phyloP scores from a whole-genome alignment of 2,888 invertebrate genomes.

The Amorpha juglandis region DNA sequence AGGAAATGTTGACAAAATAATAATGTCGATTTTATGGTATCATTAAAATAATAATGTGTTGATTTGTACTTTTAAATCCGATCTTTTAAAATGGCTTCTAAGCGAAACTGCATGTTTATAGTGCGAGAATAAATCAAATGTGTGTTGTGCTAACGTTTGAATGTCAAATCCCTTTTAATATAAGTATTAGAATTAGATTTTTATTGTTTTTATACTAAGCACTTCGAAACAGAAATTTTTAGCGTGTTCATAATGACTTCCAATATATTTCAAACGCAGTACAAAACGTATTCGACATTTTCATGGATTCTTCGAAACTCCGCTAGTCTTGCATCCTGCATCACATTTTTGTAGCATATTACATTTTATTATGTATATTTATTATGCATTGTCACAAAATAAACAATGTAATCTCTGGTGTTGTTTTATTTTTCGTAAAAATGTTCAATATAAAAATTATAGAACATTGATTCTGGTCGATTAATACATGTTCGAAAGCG shows the following conservation, averaged over 20 bases:
- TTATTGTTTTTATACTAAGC: constrained; percentile 29
- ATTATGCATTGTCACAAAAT: constrained; percentile 80
- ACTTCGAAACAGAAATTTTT: constrained; percentile 22
- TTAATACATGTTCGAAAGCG: no score
- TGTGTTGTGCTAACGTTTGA: constrained; percentile 18
- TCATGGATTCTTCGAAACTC: background rate
- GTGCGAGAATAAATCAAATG: background rate
- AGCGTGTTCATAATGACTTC: constrained; percentile 23
- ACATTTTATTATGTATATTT: constrained; percentile 64
- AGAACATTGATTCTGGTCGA: no score
- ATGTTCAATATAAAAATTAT: no score
- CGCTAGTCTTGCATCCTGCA: constrained; percentile 62
- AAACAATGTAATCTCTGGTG: constrained; percentile 74
- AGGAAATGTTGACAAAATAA: background rate
- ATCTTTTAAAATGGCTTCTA: background rate
- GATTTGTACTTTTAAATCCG: constrained; percentile 1
- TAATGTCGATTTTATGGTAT: background rate
- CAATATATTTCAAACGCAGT: constrained; percentile 17
- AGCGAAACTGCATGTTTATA: background rate
- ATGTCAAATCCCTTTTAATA: constrained; percentile 14
- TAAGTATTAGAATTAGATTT: constrained; percentile 26
- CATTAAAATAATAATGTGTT: background rate
- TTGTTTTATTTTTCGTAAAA: constrained; percentile 48
- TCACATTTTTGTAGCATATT: constrained; percentile 68
- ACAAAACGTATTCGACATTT: constrained; percentile 19